Evolutionary conservation across 2,113 vertebrate species (phyloP), one percentile per base, ranked within the genome.

Genomic region (Vidua chalybeata): DNA sequence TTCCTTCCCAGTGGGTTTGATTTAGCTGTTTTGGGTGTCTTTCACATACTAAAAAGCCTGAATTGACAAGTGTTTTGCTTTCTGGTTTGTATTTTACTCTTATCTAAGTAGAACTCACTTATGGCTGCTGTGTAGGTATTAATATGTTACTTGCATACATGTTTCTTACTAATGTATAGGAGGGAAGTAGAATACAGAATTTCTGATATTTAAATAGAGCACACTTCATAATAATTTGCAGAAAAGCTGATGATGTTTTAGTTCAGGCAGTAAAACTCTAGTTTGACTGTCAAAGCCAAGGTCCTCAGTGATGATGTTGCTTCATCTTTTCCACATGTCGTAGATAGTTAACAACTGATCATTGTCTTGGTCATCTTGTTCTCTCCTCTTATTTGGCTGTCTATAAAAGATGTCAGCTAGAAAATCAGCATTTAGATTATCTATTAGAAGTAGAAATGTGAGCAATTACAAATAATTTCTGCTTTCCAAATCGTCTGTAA

Each of bases 251-350:
- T 77, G 7, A 27, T 67, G 6, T 46, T 71, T 72, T 37, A 73
- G n/a, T 86, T 22, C 37, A 28, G 66, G 22, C 13, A 37, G 5
- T 46, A 5, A 54, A 74, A 28, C n/a, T 69, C 6, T 43, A 26
- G 16, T 33, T 20, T 69, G 67, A 28, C 20, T 77, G 15, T 72
- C 22, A 33, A 11, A 84, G 54, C 18, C 31, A 48, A 59, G 26
- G n/a, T 74, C 9, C 20, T 23, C 13, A 28, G 35, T 67, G 35
- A 26, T 64, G 26, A 49, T 48, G 28, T 39, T 39, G 28, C 63
- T 59, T 55, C 15, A 16, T 49, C 48, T 87, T 90, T 87, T 67
- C n/a, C 10, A 0, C 4, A 1, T 45, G 6, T 19, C 0, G 0
- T 30, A 64, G 23, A 1, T 73, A 17, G 31, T 74, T 91, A 84